Base-by-base conservation (phyloP, 2,888 invertebrate species). In the Ophioninae sp. region DNA sequence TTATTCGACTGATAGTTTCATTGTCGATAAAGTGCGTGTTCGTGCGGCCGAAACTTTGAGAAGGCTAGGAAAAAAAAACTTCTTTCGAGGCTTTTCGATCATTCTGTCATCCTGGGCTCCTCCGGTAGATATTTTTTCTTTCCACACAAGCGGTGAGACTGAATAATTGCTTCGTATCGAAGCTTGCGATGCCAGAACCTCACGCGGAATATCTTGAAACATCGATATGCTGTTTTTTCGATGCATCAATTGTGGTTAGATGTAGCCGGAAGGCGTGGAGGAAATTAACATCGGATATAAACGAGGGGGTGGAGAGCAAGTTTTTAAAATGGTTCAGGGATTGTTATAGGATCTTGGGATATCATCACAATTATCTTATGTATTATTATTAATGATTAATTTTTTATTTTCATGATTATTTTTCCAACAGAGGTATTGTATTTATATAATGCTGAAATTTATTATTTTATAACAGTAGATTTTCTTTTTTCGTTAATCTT, bases 1-100 rank as follows among this genome's bases (percentile, higher is more conserved):
- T 77, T 13, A 67, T 44, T 57, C 81, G 21, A 67, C 21, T 57
- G 69, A 65, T 69, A 65, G 59, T 81, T 70, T 74, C 56, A 59
- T 73, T n/a, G 30, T 73, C 73, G 73, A 79, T 67, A 59, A 73
- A 79, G 70, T 67, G 7, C 37, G 10, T 30, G 65, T 37, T 62
- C 62, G 50, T 70, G 37, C 37, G 21, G 21, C 0, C 3, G 21
- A 59, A 21, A 59, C 50, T 8, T 44, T 10, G 23, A 10, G n/a
- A 50, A 20, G 17, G 68, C 13, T 0, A 21, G 3, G 6, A 67
- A 44, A 67, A 68, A 44, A 44, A 68, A 68, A 44, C 50, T 68
- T 21, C 50, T 50, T 21, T n/a, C 1, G 50, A 68, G 44, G 23
- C 50, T 50, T 50, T 50, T 68, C 50, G 23, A 68, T 68, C 68